Evolutionary conservation across 1,140 invertebrate genomes (phyloP), one percentile per base, ranked within the genome.

Genomic region (Paralvinella palmiformis): DNA sequence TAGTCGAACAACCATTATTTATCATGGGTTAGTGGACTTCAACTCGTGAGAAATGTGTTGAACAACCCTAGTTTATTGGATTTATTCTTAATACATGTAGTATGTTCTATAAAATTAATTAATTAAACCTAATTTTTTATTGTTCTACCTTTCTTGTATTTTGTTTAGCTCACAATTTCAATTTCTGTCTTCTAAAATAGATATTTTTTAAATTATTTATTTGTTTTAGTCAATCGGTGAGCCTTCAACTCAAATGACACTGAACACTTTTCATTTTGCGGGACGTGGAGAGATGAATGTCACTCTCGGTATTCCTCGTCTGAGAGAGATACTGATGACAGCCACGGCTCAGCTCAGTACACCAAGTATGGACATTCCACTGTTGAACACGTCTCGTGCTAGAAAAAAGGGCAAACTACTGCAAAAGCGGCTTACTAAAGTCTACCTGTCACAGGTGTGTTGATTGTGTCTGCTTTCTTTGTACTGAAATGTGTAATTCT

Each of bases 251-350:
- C 96, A 99, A 83, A 99, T 99, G 96, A 99, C 97, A 71, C 79
- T 99, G 67, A 99, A 99, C 74, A 99, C 97, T 36, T 99, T 99
- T 81, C 97, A 99, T 78, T 98, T 98, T 83, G 96, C 97, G 71
- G 97, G 97, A 79, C 87, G 94, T 83, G 95, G 96, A 85, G 97
- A 99, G 81, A 98, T 99, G 94, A 99, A 99, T 80, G 95, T 99
- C 0, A 99, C 97, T 0, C 83, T 99, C 1, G 96, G 83, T 72
- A 98, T 98, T 69, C 96, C 96, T 0, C 86, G 96, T 71, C 82
- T 99, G 1, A 83, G 94, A 73, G 97, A 99, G 85, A 96, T 99
- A 67, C 82, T 99, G 0, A 97, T 98, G 93, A 89, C 91, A 68
- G 94, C 94, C 0, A 91, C 91, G 1, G 87, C 86, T 15, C 89